Evolutionary conservation across 1,140 invertebrate genomes (phyloP).

Genomic region (Drosophila lacteicornis): DNA sequence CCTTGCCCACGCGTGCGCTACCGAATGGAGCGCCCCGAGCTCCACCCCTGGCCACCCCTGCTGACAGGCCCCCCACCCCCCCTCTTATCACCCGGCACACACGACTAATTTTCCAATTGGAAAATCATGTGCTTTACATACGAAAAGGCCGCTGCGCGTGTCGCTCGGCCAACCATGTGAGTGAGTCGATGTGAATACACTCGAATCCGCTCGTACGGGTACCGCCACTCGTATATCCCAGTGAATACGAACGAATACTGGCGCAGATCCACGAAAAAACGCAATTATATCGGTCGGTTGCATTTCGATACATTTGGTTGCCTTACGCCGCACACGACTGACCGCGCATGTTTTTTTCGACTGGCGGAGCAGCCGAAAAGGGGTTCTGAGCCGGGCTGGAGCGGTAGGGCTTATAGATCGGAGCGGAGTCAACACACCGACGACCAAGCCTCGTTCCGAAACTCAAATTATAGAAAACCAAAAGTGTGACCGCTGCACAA

Average conservation of each 20-base stretch:
- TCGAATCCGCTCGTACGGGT: slow-evolving; percentile 30
- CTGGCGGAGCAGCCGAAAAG: slow-evolving; percentile 62
- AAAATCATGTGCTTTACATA: slow-evolving; percentile 84
- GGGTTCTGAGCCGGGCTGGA: slow-evolving; percentile 11
- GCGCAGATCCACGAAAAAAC: slow-evolving; percentile 73
- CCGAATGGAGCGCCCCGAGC: slow-evolving; percentile 46
- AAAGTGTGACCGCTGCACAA: slow-evolving; percentile 80
- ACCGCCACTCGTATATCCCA: slow-evolving; percentile 16
- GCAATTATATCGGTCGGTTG: slow-evolving; percentile 84
- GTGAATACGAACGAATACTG: slow-evolving; percentile 22
- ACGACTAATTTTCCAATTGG: slow-evolving; percentile 82
- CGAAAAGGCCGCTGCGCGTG: slow-evolving; percentile 79
- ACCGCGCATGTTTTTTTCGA: slow-evolving; percentile 79
- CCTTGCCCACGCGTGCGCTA: slow-evolving; percentile 77
- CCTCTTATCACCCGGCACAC: slow-evolving; percentile 27
- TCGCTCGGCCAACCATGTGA: slow-evolving; percentile 78
- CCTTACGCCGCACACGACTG: slow-evolving; percentile 84
- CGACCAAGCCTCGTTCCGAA: slow-evolving; percentile 65
- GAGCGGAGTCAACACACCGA: slow-evolving; percentile 24
- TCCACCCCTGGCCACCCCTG: slow-evolving; percentile 1
- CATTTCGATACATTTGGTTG: slow-evolving; percentile 84
- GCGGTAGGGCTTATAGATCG: slow-evolving; percentile 40
- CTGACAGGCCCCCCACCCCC: slow-evolving; percentile 12
- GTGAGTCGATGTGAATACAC: slow-evolving; percentile 52
- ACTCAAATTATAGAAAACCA: slow-evolving; percentile 83